Percentiles rank a stretch among this genome's conserved stretches.
Conservation (phyloP, 2,888 invertebrate genomes). For the Dascillus cervinus region DNA sequence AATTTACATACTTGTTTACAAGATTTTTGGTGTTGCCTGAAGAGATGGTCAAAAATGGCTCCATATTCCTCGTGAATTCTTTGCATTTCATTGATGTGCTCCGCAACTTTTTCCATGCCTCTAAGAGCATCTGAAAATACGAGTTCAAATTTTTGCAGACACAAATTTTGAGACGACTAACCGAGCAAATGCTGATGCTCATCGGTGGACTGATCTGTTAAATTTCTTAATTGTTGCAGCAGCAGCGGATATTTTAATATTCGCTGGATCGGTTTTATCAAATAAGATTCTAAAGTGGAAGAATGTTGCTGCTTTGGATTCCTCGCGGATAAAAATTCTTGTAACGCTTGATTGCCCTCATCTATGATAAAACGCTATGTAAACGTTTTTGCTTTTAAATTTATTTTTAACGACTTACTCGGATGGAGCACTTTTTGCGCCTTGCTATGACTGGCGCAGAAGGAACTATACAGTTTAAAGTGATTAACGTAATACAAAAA, state of each 20-base stretch:
- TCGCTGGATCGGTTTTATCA: conserved; percentile 97
- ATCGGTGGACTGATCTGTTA: conserved; percentile 86
- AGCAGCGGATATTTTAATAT: conserved; percentile 95
- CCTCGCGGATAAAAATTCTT: conserved; percentile 88
- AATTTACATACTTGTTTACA: conserved; percentile 63
- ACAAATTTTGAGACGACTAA: too few species aligned
- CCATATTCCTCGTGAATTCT: conserved; percentile 99
- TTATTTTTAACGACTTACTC: conserved; percentile 66
- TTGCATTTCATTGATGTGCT: conserved; percentile 99
- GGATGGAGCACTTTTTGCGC: conserved; percentile 97
- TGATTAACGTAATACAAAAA: conserved; percentile 97
- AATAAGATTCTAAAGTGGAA: conserved; percentile 92
- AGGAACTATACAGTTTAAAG: conserved; percentile 97
- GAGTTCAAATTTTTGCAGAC: neutral
- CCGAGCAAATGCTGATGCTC: conserved; percentile 91
- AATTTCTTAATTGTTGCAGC: conserved; percentile 87
- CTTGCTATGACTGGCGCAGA: conserved; percentile 98
- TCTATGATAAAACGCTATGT: too few species aligned
- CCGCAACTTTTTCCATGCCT: conserved; percentile 98
- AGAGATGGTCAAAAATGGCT: conserved; percentile 94
- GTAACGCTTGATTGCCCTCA: conserved; percentile 93
- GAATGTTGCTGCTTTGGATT: conserved; percentile 97
- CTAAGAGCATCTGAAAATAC: conserved; percentile 84
- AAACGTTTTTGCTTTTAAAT: too few species aligned
- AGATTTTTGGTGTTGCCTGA: conserved; percentile 90